Evolutionary conservation across 2,113 vertebrate species (phyloP).

Genomic region (Grammomys surdaster): DNA sequence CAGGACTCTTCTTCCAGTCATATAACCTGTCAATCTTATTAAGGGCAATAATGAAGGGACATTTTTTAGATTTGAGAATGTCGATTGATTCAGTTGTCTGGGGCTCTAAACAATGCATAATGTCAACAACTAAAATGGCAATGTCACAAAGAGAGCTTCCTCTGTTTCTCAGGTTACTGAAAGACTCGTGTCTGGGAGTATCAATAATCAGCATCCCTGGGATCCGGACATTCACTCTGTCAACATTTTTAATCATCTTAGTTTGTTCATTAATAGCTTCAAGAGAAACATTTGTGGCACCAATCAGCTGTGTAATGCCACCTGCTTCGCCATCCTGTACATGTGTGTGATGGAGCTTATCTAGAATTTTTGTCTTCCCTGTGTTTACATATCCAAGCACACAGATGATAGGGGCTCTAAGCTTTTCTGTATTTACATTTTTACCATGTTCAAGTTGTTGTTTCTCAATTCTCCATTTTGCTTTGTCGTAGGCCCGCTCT

Average conservation of each 20-base stretch:
- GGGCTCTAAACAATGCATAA: conserved; percentile 99
- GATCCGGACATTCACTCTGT: conserved; percentile 94
- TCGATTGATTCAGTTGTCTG: conserved; percentile 99
- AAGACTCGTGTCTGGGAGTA: conserved; percentile 98
- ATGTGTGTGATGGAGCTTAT: conserved; percentile 97
- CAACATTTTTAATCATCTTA: conserved; percentile 98
- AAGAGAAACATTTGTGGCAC: conserved; percentile 97
- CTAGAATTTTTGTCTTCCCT: conserved; percentile 98
- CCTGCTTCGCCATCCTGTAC: conserved; percentile 98
- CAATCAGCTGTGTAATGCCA: conserved; percentile 99
- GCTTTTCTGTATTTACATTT: conserved; percentile 91
- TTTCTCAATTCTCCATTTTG: conserved; percentile 98
- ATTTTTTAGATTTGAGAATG: conserved; percentile 97
- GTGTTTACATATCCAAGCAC: conserved; percentile 99
- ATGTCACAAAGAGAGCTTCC: conserved; percentile 99
- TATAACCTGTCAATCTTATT: conserved; percentile 96
- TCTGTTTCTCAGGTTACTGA: conserved; percentile 98
- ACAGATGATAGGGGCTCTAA: conserved; percentile 96
- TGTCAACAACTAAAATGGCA: conserved; percentile 98
- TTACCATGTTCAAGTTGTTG: conserved; percentile 93
- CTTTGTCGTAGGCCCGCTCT: conserved; percentile 94
- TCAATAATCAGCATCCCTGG: conserved; percentile 99
- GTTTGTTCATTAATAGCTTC: conserved; percentile 96
- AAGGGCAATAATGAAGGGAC: too few relatives aligned
- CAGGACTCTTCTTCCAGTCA: conserved; percentile 98